Evolutionary conservation across 2,888 invertebrate species (phyloP), one percentile per base, ranked within the genome.

Genomic region (Cactoblastis cactorum): DNA sequence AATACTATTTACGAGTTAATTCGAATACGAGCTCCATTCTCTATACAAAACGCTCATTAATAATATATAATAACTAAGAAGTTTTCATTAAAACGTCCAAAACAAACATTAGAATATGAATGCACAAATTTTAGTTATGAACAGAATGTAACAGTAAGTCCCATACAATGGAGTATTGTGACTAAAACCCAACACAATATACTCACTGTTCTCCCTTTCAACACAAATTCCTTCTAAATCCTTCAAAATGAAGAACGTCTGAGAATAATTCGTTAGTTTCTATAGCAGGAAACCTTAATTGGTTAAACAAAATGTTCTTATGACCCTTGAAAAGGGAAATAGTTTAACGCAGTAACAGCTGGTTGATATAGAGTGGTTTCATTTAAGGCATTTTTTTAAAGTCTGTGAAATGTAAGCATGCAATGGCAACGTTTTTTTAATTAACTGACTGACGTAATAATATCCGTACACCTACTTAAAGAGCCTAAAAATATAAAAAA

Each of bases 111-210:
- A 17, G 14, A 43, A 43, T 43, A 43, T 4, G 35, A 47, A 35
- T 47, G 35, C 15, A 35, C 19, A 47, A 35, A 47, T 35, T 47
- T 35, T 22, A 35, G 34, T 35, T 47, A 35, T 24, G 57, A 63
- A 63, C 57, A 63, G 60, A 74, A 71, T 74, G 72, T 71, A 73
- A 79, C 69, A 71, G 69, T 73, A 67, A 72, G 67, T 67, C 63
- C 66, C 68, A 59, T 70, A 85, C 84, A 87, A 84, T 79, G 63
- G 71, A 46, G 69, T 69, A 83, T 86, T 87, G 87, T 82, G 79
- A 67, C 67, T 70, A 52, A 71, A 75, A 69, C 68, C 63, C 53
- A 54, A 57, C 66, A 87, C 80, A 84, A 82, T 74, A 64, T 67
- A 50, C 56, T 54, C 69, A 74, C 78, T 83, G 80, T 84, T 77